phyloP scores from a whole-genome alignment of 64 coral and sea anemone genomes.

The Anthopleura sola region DNA sequence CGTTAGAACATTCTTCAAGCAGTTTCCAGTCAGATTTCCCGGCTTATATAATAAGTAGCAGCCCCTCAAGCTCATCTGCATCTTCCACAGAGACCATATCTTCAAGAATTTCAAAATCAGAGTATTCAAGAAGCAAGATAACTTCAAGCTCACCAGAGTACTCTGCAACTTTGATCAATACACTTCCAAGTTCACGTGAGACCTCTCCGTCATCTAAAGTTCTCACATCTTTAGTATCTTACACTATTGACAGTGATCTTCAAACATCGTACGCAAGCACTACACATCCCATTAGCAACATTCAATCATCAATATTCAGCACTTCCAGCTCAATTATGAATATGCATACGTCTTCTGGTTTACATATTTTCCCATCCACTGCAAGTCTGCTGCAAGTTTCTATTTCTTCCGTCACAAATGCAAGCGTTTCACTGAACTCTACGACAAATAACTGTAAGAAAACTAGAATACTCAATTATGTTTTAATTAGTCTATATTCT shows the following conservation, averaged over 20 bases:
- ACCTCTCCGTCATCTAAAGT: not conserved
- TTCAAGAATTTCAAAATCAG: not conserved
- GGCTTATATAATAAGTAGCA: not conserved
- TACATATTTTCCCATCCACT: not conserved
- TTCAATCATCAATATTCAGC: not conserved
- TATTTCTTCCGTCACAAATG: not conserved
- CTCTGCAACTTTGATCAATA: not conserved
- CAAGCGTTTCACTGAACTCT: not conserved
- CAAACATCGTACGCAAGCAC: too few relatives aligned
- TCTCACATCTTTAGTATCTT: not conserved
- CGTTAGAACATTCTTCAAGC: not conserved
- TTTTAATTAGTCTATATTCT: too few relatives aligned
- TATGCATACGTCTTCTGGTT: not conserved
- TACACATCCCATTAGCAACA: too few relatives aligned
- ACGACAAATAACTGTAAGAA: not conserved
- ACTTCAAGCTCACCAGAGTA: not conserved
- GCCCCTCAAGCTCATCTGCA: not conserved
- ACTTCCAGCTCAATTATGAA: not conserved
- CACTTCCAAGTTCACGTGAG: not conserved
- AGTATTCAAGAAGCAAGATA: not conserved
- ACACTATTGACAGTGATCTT: not conserved
- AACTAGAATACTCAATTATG: too few relatives aligned
- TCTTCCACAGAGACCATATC: not conserved
- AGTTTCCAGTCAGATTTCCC: not conserved
- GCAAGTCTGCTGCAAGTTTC: not conserved